Evolutionary conservation across 2,888 invertebrate species (phyloP).

Genomic region (Galeruca laticollis): DNA sequence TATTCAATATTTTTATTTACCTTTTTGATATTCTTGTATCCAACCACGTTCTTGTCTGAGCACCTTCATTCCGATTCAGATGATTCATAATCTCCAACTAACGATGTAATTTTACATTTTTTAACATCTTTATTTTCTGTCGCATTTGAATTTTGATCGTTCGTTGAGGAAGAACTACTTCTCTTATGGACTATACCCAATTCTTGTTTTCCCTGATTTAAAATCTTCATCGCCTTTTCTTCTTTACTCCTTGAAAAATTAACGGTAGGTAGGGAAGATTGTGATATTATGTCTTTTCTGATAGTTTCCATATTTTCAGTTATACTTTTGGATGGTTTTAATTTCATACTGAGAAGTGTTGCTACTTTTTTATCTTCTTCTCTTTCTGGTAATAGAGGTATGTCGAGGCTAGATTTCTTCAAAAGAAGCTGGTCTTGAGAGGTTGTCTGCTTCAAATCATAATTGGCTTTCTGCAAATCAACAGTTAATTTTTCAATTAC

Average conservation of each 20-base stretch:
- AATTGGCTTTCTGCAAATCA: slow-evolving; percentile 75
- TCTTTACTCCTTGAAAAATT: slow-evolving; percentile 61
- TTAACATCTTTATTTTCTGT: slow-evolving; percentile 16
- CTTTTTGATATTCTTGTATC: background rate
- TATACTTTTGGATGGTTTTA: slow-evolving; percentile 74
- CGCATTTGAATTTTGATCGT: background rate
- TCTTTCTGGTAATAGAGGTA: slow-evolving; percentile 82
- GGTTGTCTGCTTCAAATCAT: slow-evolving; percentile 78
- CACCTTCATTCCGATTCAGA: slow-evolving; percentile 55
- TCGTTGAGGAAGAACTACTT: background rate
- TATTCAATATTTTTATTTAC: no score
- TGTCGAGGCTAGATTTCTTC: slow-evolving; percentile 81
- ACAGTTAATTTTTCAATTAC: no score
- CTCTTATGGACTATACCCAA: slow-evolving; percentile 54
- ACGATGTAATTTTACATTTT: slow-evolving; percentile 44
- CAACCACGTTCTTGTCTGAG: background rate
- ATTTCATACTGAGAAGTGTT: slow-evolving; percentile 76
- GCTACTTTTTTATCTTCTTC: slow-evolving; percentile 87
- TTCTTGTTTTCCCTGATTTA: slow-evolving; percentile 50
- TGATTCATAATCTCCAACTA: slow-evolving; percentile 61
- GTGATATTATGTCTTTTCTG: slow-evolving; percentile 60
- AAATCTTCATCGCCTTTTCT: slow-evolving; percentile 59
- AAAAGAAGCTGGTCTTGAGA: slow-evolving; percentile 81
- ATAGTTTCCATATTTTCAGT: slow-evolving; percentile 67
- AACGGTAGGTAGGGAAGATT: slow-evolving; percentile 61